Conservation (phyloP, 2,888 invertebrate genomes). For the Torymus aiolomorphi region DNA sequence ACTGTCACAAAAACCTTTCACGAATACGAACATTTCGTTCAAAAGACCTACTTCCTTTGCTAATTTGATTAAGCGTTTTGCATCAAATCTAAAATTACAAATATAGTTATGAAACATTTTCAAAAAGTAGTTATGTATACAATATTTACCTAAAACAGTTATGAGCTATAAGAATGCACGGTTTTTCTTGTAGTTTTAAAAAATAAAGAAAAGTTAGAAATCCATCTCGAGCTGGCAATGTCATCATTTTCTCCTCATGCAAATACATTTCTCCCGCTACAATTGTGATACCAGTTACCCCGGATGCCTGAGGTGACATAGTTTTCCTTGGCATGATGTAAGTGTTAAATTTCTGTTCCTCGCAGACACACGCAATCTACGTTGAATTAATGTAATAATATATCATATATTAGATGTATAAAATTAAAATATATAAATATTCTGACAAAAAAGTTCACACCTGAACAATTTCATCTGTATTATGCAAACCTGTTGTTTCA, state of each 20-base stretch:
- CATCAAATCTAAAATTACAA: too few species aligned
- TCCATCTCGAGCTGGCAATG: slow-evolving; percentile 1
- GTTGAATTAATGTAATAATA: not conserved
- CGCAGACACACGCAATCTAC: not conserved
- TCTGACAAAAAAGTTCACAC: not conserved
- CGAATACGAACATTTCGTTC: too few species aligned
- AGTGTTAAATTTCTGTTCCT: not conserved
- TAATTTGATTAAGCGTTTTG: too few species aligned
- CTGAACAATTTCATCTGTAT: not conserved
- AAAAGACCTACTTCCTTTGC: too few species aligned
- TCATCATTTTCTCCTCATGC: not conserved
- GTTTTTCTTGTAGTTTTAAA: not conserved
- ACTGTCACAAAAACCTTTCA: too few species aligned
- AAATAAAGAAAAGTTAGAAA: not conserved
- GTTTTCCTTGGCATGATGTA: slow-evolving; percentile 6
- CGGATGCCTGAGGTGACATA: slow-evolving; percentile 4
- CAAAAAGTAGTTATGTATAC: too few species aligned
- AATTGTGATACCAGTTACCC: slow-evolving; percentile 26
- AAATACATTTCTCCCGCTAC: not conserved
- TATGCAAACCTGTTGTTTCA: slow-evolving; percentile 4
- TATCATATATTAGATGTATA: not conserved
- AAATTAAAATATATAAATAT: not conserved
- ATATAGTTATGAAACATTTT: too few species aligned
- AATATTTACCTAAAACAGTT: too few species aligned
- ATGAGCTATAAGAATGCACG: too few species aligned